Evolutionary conservation across 1,140 invertebrate genomes (phyloP).

Genomic region (Sycophila sp.): DNA sequence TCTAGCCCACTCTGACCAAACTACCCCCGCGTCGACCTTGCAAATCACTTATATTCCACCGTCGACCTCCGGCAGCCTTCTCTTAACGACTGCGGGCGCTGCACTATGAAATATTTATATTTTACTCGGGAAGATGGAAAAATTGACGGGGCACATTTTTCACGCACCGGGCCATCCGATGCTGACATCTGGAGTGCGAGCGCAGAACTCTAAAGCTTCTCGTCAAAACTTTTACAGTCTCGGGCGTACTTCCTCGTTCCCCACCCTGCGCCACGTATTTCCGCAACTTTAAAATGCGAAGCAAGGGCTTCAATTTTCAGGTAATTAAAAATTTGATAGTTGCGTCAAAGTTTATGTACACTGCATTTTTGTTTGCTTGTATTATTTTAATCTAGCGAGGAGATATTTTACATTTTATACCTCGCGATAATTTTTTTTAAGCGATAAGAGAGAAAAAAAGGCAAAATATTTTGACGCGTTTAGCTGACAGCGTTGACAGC

Average conservation of each 20-base stretch:
- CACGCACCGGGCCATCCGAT: slow-evolving; percentile 28
- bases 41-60: not conserved
- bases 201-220: slow-evolving; percentile 29
- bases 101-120: not conserved
- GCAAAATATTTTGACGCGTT: no score
- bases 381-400: no score
- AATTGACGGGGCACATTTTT: not conserved
- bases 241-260: not conserved
- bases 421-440: no score
- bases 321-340: slow-evolving; percentile 34
- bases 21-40: not conserved
- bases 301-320: slow-evolving; percentile 36
- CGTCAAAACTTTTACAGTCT: slow-evolving; percentile 43
- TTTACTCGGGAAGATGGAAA: not conserved
- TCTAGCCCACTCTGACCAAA: not conserved
- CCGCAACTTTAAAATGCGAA: slow-evolving; percentile 29
- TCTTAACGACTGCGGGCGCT: not conserved
- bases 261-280: not conserved
- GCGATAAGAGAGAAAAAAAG: not conserved
- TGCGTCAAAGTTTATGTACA: no score
- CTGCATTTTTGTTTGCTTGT: no score
- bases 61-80: not conserved
- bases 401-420: no score
- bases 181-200: slow-evolving; percentile 47
- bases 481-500: no score